Conservation (phyloP, 1,140 invertebrate genomes). For the Procambarus virginalis region DNA sequence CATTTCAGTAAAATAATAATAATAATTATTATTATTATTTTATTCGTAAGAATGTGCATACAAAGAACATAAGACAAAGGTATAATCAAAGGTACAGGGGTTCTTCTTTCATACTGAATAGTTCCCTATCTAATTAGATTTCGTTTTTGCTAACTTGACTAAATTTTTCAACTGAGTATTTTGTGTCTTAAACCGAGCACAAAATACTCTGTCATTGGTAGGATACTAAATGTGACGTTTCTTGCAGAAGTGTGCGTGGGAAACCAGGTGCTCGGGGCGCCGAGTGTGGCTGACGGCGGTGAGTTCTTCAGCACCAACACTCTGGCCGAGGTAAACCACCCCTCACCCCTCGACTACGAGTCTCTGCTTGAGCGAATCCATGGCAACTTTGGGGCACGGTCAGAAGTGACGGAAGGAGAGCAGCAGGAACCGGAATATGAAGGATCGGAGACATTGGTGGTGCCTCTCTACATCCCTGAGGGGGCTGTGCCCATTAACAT, state of each 20-base stretch:
- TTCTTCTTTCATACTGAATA: no score
- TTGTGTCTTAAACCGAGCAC: no score
- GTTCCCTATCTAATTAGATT: no score
- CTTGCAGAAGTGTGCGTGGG: neutral
- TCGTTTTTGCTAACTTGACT: no score
- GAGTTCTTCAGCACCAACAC: conserved; percentile 56
- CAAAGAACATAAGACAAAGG: neutral
- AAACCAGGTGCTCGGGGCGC: neutral
- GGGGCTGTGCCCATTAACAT: conserved; percentile 63
- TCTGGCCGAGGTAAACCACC: conserved; percentile 43
- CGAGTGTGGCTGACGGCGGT: neutral
- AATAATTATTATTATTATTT: no score
- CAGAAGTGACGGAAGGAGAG: conserved; percentile 58
- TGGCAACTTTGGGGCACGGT: conserved; percentile 61
- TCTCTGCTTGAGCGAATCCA: conserved; percentile 46
- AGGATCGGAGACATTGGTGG: conserved; percentile 63
- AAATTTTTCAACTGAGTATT: no score
- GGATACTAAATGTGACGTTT: neutral
- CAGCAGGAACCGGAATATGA: conserved; percentile 63
- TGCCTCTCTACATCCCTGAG: conserved; percentile 68
- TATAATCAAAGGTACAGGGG: no score
- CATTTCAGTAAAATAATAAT: no score
- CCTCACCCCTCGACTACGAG: conserved; percentile 50
- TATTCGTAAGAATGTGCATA: no score
- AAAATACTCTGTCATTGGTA: no score